Conservation (phyloP, 2,888 invertebrate species). For the Lomographa bimaculata region DNA sequence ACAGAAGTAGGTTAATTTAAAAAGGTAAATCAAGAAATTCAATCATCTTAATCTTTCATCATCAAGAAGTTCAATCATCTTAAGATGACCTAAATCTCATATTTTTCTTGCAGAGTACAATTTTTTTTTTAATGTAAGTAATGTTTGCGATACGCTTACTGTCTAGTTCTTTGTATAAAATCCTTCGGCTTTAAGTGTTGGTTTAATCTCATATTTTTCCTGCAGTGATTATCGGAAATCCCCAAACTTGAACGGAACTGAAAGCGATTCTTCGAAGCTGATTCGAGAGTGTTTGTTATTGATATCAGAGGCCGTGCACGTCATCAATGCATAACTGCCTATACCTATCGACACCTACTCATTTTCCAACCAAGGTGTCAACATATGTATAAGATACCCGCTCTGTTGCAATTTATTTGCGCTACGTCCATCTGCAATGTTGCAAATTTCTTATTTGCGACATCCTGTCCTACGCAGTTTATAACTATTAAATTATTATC, state of each 20-base stretch:
- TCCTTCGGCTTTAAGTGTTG: too few species aligned
- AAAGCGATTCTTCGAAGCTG: slow-evolving; percentile 71
- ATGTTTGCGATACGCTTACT: too few species aligned
- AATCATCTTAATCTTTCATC: too few species aligned
- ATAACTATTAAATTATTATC: slow-evolving; percentile 10
- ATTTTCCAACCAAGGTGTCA: slow-evolving; percentile 13
- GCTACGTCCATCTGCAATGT: slow-evolving; percentile 6
- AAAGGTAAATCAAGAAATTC: too few species aligned
- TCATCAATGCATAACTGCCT: slow-evolving; percentile 29
- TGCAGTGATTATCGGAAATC: slow-evolving; percentile 46
- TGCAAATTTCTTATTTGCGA: slow-evolving; percentile 17
- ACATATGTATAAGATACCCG: slow-evolving; percentile 4
- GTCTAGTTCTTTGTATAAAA: too few species aligned
- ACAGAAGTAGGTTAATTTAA: too few species aligned
- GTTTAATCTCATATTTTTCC: slow-evolving; percentile 52
- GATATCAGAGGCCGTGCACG: slow-evolving; percentile 50
- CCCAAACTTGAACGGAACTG: slow-evolving; percentile 53
- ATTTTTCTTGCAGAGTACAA: too few species aligned
- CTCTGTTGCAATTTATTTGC: slow-evolving; percentile 12
- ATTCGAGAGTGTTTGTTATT: slow-evolving; percentile 56
- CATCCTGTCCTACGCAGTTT: slow-evolving; percentile 11
- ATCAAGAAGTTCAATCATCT: too few species aligned
- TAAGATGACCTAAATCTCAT: too few species aligned
- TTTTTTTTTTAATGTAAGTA: too few species aligned
- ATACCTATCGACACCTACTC: slow-evolving; percentile 15